Evolutionary conservation across 2,888 invertebrate species (phyloP), one percentile per base, ranked within the genome.

Genomic region (Hydraecia micacea): DNA sequence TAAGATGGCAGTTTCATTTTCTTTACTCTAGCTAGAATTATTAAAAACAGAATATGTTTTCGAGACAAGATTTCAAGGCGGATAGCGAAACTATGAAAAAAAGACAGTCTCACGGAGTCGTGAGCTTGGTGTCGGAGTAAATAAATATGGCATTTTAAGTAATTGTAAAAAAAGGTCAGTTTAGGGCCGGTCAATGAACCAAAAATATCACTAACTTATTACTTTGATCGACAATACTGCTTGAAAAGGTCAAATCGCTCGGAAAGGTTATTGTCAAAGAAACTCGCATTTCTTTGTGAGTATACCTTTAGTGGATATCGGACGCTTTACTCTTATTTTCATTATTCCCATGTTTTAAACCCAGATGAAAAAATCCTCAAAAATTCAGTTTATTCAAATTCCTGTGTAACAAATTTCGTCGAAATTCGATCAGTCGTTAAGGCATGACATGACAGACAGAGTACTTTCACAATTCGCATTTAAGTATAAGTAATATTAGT

Each of bases 201-300:
- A 39, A 28, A 72, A 80, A 73, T 73, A 58, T 73, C 28, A 71
- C 63, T 21, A 39, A 55, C 36, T 39, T 80, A 80, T 55, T 58
- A 46, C 18, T 18, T n/a, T 69, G n/a, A 52, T 69, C 25, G 21
- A 69, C 3, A 32, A 39, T 28, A 21, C 36, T 55, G 28, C 32
- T 72, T 21, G 36, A 36, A 71, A 71, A 55, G 32, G 71, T 71
- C 25, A 78, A 78, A 70, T n/a, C 3, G 8, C 3, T 63, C 36
- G 32, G 11, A n/a, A 32, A 52, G 32, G n/a, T 76, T n/a, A 25
- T 13, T 32, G 21, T 11, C 46, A 75, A 62, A 39, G 28, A 62
- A 52, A 62, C 28, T 69, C 69, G 6, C 5, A 25, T 68, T 68
- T 32, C 8, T 32, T 49, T 68, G 67, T 28, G n/a, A 5, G 28